These are phyloP conservation scores for Phyllotreta striolata DNA, from an alignment of 2,888 invertebrate species.

Conservation along the genomic window DNA sequence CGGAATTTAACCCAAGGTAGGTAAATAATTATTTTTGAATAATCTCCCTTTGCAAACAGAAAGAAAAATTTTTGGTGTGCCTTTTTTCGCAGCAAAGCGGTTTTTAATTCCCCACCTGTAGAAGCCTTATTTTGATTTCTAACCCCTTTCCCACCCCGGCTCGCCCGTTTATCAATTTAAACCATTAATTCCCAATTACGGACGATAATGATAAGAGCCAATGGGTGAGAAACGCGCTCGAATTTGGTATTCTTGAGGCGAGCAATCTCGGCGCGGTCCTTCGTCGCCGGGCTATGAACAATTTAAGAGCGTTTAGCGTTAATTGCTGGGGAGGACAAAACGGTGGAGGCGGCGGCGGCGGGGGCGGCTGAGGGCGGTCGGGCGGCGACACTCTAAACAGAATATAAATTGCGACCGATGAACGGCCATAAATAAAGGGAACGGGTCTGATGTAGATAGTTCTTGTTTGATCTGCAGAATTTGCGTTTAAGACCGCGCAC, in stretches of 20 bases:
- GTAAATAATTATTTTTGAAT: too few relatives aligned
- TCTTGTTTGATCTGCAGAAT: conserved; percentile 36
- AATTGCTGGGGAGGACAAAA: conserved; percentile 43
- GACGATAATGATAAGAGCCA: conserved; percentile 11
- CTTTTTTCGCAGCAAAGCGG: too few relatives aligned
- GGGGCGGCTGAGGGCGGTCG: conserved; percentile 23
- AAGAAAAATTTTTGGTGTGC: too few relatives aligned
- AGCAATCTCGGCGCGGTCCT: conserved; percentile 41
- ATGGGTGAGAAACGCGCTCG: conserved; percentile 29
- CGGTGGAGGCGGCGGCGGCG: conserved; percentile 4
- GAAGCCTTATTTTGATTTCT: too few relatives aligned
- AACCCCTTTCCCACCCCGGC: too few relatives aligned
- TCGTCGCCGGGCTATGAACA: conserved; percentile 42
- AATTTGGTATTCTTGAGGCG: conserved; percentile 42
- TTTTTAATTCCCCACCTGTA: too few relatives aligned
- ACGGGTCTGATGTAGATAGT: conserved; percentile 29
- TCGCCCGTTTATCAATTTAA: conserved; percentile 23
- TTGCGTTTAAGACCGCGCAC: conserved; percentile 28
- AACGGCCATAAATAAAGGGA: conserved; percentile 39
- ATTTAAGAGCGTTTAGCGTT: conserved; percentile 45
- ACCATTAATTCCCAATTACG: conserved; percentile 37
- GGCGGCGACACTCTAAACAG: conserved; percentile 47
- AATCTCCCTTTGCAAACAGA: too few relatives aligned
- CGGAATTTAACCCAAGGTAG: too few relatives aligned
- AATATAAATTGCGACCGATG: conserved; percentile 48